A percentile compares a stretch with the other conserved stretches of the same genome.
Evolutionary conservation across 2,797 vertebrate species (phyloP).

Genomic region (Etheostoma perlongum): DNA sequence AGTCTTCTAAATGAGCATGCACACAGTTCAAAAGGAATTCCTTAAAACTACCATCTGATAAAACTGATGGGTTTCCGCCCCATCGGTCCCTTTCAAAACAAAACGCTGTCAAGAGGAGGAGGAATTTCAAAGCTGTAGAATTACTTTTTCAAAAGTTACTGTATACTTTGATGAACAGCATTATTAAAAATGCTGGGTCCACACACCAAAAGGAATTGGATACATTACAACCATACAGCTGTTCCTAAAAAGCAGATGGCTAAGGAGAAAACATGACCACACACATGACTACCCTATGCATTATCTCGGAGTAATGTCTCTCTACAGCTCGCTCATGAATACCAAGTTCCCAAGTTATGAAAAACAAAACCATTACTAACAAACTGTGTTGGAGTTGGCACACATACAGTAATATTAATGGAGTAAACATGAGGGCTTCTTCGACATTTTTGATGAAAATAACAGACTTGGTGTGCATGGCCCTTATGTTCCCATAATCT

Average conservation of each 20-base stretch:
- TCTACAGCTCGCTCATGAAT: background rate
- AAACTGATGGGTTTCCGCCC: background rate
- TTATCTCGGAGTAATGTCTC: background rate
- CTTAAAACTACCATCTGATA: background rate
- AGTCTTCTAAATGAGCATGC: background rate
- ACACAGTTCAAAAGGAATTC: background rate
- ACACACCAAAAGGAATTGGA: slow-evolving; percentile 2
- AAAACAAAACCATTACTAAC: background rate
- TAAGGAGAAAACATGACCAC: background rate
- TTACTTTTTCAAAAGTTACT: background rate
- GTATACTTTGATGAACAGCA: background rate
- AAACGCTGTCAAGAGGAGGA: background rate
- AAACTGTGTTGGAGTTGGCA: background rate
- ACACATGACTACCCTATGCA: background rate
- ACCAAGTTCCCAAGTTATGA: background rate
- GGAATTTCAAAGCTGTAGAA: background rate
- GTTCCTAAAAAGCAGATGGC: slow-evolving; percentile 34
- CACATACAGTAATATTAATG: background rate
- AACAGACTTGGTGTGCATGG: background rate
- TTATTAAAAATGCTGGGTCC: background rate
- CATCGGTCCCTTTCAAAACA: background rate
- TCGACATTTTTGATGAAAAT: background rate
- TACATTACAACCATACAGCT: slow-evolving; percentile 8
- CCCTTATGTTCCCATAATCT: background rate
- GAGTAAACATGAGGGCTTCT: background rate